Conservation (phyloP, 2,113 vertebrate species). For the Calypte anna region DNA sequence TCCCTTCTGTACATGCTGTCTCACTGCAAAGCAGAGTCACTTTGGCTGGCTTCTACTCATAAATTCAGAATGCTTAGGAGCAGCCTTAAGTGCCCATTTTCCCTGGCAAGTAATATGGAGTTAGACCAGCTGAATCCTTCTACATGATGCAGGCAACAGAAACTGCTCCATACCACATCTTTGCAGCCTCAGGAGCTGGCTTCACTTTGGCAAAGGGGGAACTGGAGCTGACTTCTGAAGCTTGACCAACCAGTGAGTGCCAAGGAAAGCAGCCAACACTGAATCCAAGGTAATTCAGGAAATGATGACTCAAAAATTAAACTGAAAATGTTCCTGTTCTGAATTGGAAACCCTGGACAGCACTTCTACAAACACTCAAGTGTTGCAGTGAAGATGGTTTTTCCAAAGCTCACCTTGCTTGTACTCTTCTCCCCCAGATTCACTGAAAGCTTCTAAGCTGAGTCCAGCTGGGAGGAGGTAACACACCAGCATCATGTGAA, state of each 20-base stretch:
- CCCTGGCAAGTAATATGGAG: background rate
- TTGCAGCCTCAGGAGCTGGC: background rate
- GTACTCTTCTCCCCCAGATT: background rate
- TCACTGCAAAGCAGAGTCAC: background rate
- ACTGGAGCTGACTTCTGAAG: background rate
- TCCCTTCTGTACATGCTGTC: background rate
- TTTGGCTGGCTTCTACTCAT: background rate
- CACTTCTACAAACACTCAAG: background rate
- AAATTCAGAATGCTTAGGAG: background rate
- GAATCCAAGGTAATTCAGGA: background rate
- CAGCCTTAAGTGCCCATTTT: background rate
- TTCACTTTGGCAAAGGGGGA: background rate
- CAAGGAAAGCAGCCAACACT: background rate
- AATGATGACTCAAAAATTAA: background rate
- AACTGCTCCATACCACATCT: background rate
- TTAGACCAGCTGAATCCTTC: background rate
- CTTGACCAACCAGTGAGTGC: background rate
- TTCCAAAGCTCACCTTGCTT: background rate
- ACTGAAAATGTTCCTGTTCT: background rate
- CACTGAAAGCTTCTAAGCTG: background rate
- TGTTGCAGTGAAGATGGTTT: background rate
- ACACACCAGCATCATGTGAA: fast-evolving
- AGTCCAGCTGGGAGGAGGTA: background rate
- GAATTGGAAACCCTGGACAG: background rate
- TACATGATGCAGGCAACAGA: background rate